Percentiles rank a stretch among this genome's conserved stretches.
These are phyloP conservation scores for Dryas iulia DNA, from an alignment of 1,140 invertebrate species.

Conservation along the genomic window DNA sequence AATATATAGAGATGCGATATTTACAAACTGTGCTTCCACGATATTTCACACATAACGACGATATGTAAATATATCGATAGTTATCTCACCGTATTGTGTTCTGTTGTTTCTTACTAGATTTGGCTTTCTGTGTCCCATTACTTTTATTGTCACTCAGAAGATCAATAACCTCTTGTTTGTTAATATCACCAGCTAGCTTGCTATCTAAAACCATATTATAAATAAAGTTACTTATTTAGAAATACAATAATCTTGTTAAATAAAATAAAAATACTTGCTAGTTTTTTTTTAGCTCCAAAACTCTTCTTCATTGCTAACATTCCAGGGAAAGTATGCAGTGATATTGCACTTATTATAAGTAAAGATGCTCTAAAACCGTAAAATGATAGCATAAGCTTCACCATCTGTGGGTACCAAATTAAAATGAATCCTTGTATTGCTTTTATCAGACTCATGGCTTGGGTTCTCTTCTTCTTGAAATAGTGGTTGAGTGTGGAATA, in stretches of 20 bases:
- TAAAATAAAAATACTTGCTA: constrained; percentile 63
- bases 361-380: constrained; percentile 84
- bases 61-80: not conserved
- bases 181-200: not conserved
- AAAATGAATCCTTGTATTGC: constrained; percentile 80
- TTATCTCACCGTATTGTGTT: not conserved
- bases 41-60: too few relatives aligned
- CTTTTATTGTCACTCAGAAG: not conserved
- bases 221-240: not conserved
- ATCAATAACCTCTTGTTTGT: not conserved
- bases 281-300: constrained; percentile 35
- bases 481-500: constrained; percentile 82
- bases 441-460: constrained; percentile 83
- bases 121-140: not conserved
- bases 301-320: constrained; percentile 83
- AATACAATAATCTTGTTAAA: not conserved
- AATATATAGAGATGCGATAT: too few relatives aligned
- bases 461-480: constrained; percentile 81
- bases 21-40: too few relatives aligned
- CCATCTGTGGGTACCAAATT: constrained; percentile 81
- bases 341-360: constrained; percentile 80
- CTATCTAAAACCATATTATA: not conserved
- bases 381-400: constrained; percentile 74
- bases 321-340: constrained; percentile 83
- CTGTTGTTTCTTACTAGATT: not conserved